Conservation (phyloP, 2,888 invertebrate species). For the Leptogaster cylindrica region DNA sequence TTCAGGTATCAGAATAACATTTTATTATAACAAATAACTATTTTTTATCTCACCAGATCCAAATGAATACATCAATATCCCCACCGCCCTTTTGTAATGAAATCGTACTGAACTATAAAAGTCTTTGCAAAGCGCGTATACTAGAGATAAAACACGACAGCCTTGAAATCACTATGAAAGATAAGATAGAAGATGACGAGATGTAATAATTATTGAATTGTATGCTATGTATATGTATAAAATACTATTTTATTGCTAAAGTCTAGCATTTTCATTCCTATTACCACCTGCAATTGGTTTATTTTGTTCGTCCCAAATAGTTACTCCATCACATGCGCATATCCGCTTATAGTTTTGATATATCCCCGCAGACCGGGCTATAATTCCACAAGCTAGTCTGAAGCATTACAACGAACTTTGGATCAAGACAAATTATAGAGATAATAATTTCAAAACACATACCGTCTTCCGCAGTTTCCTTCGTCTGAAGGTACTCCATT, state of each 20-base stretch:
- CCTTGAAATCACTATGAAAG: not conserved
- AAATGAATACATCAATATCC: constrained; percentile 55
- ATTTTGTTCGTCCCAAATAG: constrained; percentile 86
- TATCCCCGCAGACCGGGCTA: constrained; percentile 86
- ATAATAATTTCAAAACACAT: not conserved
- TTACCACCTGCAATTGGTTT: constrained; percentile 62
- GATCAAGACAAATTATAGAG: not conserved
- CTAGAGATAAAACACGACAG: not conserved
- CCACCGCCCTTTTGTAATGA: constrained; percentile 56
- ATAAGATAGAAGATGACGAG: constrained; percentile 39
- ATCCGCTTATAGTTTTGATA: constrained; percentile 86
- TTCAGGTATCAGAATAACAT: constrained; percentile 53
- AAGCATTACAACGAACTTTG: not conserved
- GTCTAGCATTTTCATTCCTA: not conserved
- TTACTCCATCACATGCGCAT: constrained; percentile 88
- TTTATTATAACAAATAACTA: not conserved
- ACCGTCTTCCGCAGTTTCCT: constrained; percentile 72
- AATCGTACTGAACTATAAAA: constrained; percentile 56
- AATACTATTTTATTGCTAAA: not conserved
- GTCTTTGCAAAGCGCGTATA: constrained; percentile 50
- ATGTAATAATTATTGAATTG: not conserved
- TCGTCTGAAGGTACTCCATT: constrained; percentile 65
- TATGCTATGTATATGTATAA: not conserved
- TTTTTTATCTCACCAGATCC: constrained; percentile 52
- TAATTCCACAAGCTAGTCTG: constrained; percentile 84